These are phyloP conservation scores for Pelmatolapia mariae DNA, from an alignment of 2,113 vertebrate genomes.

Conservation along the genomic window DNA sequence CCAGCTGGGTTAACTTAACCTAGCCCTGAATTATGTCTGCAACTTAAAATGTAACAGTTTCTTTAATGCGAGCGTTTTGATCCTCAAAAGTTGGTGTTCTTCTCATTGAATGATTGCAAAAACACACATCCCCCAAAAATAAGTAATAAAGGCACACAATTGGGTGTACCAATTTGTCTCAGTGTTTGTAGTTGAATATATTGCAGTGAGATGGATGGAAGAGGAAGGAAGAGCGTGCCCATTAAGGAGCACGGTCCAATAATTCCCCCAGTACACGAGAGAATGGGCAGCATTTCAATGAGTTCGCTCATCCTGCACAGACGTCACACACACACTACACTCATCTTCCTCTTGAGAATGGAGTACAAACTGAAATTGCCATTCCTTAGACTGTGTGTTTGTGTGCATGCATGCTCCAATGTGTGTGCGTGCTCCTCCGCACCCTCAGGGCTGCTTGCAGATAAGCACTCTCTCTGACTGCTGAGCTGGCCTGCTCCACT, in stretches of 20 bases:
- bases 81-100: neutral
- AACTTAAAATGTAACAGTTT: neutral
- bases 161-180: neutral
- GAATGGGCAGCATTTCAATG: neutral
- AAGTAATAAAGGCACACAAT: neutral
- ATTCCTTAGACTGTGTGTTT: neutral
- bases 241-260: neutral
- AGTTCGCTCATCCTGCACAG: neutral
- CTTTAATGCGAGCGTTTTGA: fast-evolving
- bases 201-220: neutral
- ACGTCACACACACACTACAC: neutral
- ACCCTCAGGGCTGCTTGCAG: neutral
- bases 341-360: neutral
- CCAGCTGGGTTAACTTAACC: neutral
- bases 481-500: neutral
- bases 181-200: neutral
- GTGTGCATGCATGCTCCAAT: neutral
- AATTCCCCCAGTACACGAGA: neutral
- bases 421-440: neutral
- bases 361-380: neutral
- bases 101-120: neutral
- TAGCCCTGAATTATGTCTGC: neutral
- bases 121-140: neutral
- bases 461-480: neutral
- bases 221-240: neutral